Conservation (phyloP, 2,888 invertebrate species). For the Chironomus riparius region DNA sequence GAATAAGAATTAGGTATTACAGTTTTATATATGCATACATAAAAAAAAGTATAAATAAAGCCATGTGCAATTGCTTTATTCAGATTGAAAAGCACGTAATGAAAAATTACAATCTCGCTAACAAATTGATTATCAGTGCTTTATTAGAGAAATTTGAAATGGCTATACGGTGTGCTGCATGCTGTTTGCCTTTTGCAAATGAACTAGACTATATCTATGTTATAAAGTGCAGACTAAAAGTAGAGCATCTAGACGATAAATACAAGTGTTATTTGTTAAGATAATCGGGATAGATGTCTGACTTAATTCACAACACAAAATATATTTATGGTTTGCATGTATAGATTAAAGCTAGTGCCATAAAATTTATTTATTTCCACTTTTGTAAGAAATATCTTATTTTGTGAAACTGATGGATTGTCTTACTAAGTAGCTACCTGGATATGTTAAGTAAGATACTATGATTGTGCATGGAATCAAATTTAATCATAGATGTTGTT, state of each 20-base stretch:
- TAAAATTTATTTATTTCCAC: too few species aligned
- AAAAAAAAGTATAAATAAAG: not conserved
- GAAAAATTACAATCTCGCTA: conserved; percentile 5
- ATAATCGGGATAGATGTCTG: not conserved
- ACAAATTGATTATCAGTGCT: conserved; percentile 15
- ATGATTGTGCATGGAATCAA: too few species aligned
- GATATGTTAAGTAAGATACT: too few species aligned
- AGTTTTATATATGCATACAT: not conserved
- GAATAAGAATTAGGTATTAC: not conserved
- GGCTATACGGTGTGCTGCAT: not conserved
- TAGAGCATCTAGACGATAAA: not conserved
- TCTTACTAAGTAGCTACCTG: too few species aligned
- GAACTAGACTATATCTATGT: not conserved
- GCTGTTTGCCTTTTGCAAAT: not conserved
- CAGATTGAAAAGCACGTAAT: not conserved
- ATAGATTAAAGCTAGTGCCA: too few species aligned
- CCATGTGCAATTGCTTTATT: not conserved
- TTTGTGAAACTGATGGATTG: too few species aligned
- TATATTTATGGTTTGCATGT: too few species aligned
- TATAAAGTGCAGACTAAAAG: not conserved
- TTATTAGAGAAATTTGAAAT: not conserved
- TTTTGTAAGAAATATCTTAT: too few species aligned
- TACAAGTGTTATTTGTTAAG: conserved; percentile 6
- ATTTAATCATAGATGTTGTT: not conserved
- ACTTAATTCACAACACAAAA: too few species aligned